A percentile compares a stretch with the other conserved stretches of the same genome.
Conservation (phyloP, 2,113 vertebrate species). For the Hystrix cristata region DNA sequence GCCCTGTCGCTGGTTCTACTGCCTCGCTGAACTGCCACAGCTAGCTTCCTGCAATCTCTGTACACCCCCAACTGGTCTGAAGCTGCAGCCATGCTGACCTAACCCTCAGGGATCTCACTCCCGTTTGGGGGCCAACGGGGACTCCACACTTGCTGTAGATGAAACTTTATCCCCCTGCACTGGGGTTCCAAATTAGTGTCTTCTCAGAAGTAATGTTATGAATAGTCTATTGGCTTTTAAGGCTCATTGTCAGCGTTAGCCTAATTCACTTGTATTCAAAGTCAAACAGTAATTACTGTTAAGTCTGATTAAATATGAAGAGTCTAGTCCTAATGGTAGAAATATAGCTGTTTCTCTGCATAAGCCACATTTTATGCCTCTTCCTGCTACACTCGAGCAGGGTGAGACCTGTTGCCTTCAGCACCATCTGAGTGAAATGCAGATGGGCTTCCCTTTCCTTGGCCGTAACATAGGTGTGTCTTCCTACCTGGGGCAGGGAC, state of each 20-base stretch:
- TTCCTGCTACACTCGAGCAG: background rate
- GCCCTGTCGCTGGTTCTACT: too few species aligned
- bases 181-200: background rate
- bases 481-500: background rate
- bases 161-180: background rate
- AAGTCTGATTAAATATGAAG: background rate
- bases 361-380: background rate
- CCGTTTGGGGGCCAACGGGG: background rate
- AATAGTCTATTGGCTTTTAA: background rate
- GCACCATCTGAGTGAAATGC: background rate
- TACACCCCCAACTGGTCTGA: background rate
- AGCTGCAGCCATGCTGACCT: background rate
- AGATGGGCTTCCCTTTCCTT: background rate
- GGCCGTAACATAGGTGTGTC: accelerated
- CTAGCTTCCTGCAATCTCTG: background rate
- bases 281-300: background rate
- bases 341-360: background rate
- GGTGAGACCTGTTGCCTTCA: background rate
- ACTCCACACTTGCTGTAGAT: too few species aligned
- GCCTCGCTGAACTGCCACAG: accelerated
- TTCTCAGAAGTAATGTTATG: background rate
- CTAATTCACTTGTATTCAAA: background rate
- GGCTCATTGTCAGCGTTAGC: background rate
- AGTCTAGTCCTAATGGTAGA: background rate
- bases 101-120: background rate